Evolutionary conservation across 2,113 vertebrate genomes (phyloP), one percentile per base, ranked within the genome.

Genomic region (Struthio camelus): DNA sequence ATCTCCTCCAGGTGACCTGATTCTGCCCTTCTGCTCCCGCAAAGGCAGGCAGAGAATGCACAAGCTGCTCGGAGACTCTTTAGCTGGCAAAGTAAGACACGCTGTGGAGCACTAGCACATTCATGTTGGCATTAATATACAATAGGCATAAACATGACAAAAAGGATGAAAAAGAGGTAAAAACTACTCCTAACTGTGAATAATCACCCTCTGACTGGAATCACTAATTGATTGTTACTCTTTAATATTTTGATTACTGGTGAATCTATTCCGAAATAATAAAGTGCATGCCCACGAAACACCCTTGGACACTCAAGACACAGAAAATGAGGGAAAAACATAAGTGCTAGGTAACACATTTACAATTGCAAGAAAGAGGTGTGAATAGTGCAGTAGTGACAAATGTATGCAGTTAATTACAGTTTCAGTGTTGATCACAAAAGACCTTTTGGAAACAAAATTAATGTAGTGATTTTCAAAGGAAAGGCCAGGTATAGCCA

Each of bases 341-440:
- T 85, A 87, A 93, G 72, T 61, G 73, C 8, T 80, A 87, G 70
- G 87, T 93, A 96, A 65, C 64, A 46, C 34, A 58, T 75, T 94
- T 82, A 75, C 22, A 80, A 70, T 72, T 46, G 6, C 67, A 92
- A 94, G 86, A 94, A 94, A 93, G 61, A 93, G 56, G 36, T 95
- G 85, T 64, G 77, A 91, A 77, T 91, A 54, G 48, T 78, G 59
- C 50, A 91, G 69, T 88, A 95, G 59, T 22, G 93, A 69, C 85
- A 96, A 94, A 80, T 59, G 27, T 54, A 85, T 64, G 59, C 27
- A 65, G 42, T 92, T 95, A 83, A 84, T 94, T 95, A 79, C 34
- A 36, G 69, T 87, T 94, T 94, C 94, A 94, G 82, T 65, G 84
- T 75, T 80, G 90, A 80, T 50, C 59, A 65, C 51, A 81, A 89